Conservation (phyloP, 2,888 invertebrate species). For the Mesorhabditis sp. region DNA sequence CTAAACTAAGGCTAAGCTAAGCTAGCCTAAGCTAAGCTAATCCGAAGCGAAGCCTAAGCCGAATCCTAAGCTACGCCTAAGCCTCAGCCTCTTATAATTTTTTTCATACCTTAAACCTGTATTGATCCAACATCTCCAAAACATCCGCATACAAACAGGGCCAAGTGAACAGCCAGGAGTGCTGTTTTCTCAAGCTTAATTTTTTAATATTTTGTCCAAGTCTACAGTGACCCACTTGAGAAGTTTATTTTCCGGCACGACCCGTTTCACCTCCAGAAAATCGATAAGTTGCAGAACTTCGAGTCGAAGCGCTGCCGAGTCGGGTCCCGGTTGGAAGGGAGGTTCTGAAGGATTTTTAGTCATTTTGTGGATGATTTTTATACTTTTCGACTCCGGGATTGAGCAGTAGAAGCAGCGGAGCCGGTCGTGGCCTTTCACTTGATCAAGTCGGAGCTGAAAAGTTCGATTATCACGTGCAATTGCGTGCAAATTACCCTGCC, state of each 20-base stretch:
- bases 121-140: conserved; percentile 41
- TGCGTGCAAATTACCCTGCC: background rate
- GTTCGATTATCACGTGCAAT: background rate
- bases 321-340: conserved; percentile 7
- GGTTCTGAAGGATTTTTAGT: background rate
- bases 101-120: conserved; percentile 28
- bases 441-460: background rate
- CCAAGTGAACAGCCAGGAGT: conserved; percentile 39
- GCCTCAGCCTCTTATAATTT: background rate
- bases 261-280: conserved; percentile 38
- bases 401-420: background rate
- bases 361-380: background rate
- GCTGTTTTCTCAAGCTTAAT: conserved; percentile 29
- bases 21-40: too few relatives aligned
- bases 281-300: conserved; percentile 37
- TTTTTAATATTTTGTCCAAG: too few relatives aligned
- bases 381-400: background rate
- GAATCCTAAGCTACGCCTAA: too few relatives aligned
- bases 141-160: conserved; percentile 46
- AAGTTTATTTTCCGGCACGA: conserved; percentile 34
- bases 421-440: conserved; percentile 5
- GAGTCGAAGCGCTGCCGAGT: conserved; percentile 23
- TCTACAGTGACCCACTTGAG: conserved; percentile 20
- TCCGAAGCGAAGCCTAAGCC: too few relatives aligned
- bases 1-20: background rate